Base-by-base conservation (phyloP, 2,888 invertebrate species). In the Ectropis crepuscularia region DNA sequence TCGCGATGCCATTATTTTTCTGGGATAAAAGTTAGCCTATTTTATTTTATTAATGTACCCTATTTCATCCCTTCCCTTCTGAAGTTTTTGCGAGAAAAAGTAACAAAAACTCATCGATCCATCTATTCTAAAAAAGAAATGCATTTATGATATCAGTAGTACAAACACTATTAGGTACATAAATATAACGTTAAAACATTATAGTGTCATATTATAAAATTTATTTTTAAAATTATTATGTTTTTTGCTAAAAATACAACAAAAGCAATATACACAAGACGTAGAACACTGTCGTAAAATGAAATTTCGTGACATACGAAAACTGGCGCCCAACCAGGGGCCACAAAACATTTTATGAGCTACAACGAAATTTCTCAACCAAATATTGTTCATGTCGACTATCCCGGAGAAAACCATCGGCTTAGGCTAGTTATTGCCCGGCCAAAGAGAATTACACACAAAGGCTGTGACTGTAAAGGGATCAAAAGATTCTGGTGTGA, bases 401-500 rank as follows among this genome's bases (percentile, higher is more conserved):
- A 42, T 55, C 39, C 46, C 10, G 28, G 51, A 53, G 47, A 47
- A 57, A 62, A 57, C 55, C 61, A n/a, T 36, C 16, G 42, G 61
- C 61, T 62, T 57, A 57, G 51, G 61, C 61, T 57, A 57, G 62
- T 53, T 57, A 62, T 57, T 57, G 62, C 51, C 55, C 57, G 51
- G 51, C 57, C 41, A 61, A 63, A 54, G 63, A 46, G 63, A 63
- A 63, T 63, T 59, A 63, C 58, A 53, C 50, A 53, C 63, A 63
- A 63, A 63, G 54, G 58, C 58, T 49, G 53, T 46, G 58, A 53
- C 58, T 63, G 50, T 58, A 59, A 63, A 50, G 59, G 63, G 59
- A 63, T 63, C 63, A 63, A 63, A 55, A 63, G 63, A 58, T 59
- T 59, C 50, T 54, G 50, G 54, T 54, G 46, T 58, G 63, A 58